A percentile compares a stretch with the other conserved stretches of the same genome.
These are phyloP conservation scores for Serilophus lunatus DNA, from an alignment of 2,113 vertebrate genomes.

Conservation along the genomic window DNA sequence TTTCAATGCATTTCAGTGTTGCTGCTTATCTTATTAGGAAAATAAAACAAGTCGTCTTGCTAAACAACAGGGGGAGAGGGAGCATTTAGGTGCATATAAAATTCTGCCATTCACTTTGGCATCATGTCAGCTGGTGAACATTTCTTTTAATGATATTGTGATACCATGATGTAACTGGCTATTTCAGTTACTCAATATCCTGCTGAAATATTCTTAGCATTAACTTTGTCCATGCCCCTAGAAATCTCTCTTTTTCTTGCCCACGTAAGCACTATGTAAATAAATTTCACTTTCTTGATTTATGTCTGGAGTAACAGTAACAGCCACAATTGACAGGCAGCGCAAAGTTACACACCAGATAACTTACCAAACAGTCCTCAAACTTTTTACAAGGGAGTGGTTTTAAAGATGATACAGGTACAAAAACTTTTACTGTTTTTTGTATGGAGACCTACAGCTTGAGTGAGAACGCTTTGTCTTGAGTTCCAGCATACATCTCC, in stretches of 20 bases:
- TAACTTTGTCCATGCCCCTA: not conserved
- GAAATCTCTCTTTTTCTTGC: not conserved
- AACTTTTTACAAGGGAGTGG: not conserved
- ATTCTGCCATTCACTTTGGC: not conserved
- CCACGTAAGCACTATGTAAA: not conserved
- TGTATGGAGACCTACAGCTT: not conserved
- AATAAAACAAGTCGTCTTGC: not conserved
- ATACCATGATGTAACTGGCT: not conserved
- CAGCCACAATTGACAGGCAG: not conserved
- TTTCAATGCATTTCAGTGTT: not conserved
- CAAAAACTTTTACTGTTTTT: not conserved
- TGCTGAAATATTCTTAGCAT: not conserved
- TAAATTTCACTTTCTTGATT: not conserved
- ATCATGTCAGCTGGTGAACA: not conserved
- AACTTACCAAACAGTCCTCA: not conserved
- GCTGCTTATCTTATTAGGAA: not conserved
- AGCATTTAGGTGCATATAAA: not conserved
- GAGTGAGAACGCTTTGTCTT: not conserved
- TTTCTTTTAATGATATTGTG: not conserved
- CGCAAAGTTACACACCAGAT: not conserved
- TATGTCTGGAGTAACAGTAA: not conserved
- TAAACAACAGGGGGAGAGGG: not conserved
- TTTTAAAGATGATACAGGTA: not conserved
- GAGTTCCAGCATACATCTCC: not conserved
- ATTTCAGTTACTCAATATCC: not conserved